phyloP scores from a whole-genome alignment of 2,888 invertebrate species.

The Phlogophora meticulosa region DNA sequence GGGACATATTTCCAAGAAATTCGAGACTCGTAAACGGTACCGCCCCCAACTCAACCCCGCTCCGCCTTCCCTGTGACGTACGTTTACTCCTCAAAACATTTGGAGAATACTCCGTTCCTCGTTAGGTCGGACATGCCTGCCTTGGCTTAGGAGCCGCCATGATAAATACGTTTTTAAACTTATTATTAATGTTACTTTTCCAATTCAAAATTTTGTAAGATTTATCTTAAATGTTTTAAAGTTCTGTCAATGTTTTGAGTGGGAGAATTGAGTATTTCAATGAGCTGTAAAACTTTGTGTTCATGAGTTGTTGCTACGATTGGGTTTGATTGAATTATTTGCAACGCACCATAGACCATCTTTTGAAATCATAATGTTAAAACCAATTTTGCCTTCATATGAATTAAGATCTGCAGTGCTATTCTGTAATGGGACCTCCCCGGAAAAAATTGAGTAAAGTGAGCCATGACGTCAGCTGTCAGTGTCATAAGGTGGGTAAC shows the following conservation, averaged over 20 bases:
- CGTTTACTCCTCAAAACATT: conserved; percentile 72
- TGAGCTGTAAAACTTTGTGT: conserved; percentile 49
- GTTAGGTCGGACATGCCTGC: conserved; percentile 80
- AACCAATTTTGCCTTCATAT: conserved; percentile 4
- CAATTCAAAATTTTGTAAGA: conserved; percentile 58
- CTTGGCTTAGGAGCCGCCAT: conserved; percentile 62
- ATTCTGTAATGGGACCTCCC: too few species aligned
- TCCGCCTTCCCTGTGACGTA: conserved; percentile 61
- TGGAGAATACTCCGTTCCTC: conserved; percentile 75
- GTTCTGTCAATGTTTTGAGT: conserved; percentile 55
- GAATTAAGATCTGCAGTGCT: too few species aligned
- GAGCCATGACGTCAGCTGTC: too few species aligned
- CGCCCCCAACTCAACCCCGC: conserved; percentile 34
- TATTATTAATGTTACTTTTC: conserved; percentile 71
- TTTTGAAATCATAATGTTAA: background rate
- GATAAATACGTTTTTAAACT: conserved; percentile 75
- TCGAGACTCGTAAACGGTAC: conserved; percentile 2
- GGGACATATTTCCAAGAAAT: conserved; percentile 3
- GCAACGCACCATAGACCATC: background rate
- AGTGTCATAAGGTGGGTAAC: too few species aligned
- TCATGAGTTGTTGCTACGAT: background rate
- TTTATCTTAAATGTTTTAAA: conserved; percentile 63
- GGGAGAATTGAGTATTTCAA: conserved; percentile 49
- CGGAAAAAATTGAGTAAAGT: too few species aligned
- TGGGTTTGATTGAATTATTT: conserved; percentile 31